phyloP scores from a whole-genome alignment of 2,888 invertebrate genomes.

The Micoletzkya japonica region DNA sequence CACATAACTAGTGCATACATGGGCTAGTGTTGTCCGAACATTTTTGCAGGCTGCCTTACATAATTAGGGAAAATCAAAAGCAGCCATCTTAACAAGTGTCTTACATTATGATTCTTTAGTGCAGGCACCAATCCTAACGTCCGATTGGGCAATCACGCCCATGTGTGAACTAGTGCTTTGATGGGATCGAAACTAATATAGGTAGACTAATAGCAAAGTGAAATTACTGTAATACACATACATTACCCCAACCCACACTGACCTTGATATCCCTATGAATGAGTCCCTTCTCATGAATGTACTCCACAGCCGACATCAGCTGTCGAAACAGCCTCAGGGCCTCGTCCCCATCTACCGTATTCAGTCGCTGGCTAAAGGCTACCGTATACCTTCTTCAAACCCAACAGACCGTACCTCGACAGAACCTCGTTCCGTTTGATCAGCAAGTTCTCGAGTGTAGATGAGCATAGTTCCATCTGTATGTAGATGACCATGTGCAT shows the following conservation, averaged over 20 bases:
- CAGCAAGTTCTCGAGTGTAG: constrained; percentile 15
- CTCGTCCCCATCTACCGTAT: constrained; percentile 9
- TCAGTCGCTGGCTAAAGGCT: neutral
- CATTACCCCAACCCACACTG: no score
- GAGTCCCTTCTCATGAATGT: constrained; percentile 26
- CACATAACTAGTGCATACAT: neutral
- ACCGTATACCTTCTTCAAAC: no score
- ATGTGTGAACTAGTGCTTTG: no score
- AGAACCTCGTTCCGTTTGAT: neutral
- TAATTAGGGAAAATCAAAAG: neutral
- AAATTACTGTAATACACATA: no score
- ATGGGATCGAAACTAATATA: no score
- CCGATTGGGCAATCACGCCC: no score
- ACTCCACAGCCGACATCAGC: constrained; percentile 16
- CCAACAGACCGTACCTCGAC: no score
- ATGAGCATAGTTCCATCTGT: constrained; percentile 26
- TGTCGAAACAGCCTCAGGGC: constrained; percentile 12
- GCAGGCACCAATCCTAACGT: no score
- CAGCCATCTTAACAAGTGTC: no score
- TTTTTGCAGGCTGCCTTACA: neutral
- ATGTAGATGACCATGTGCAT: constrained; percentile 22
- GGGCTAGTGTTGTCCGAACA: neutral
- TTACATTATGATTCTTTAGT: no score
- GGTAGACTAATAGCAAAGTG: no score
- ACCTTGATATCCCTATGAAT: constrained; percentile 29